Evolutionary conservation across 2,113 vertebrate genomes (phyloP).

Genomic region (Pithys albifrons): DNA sequence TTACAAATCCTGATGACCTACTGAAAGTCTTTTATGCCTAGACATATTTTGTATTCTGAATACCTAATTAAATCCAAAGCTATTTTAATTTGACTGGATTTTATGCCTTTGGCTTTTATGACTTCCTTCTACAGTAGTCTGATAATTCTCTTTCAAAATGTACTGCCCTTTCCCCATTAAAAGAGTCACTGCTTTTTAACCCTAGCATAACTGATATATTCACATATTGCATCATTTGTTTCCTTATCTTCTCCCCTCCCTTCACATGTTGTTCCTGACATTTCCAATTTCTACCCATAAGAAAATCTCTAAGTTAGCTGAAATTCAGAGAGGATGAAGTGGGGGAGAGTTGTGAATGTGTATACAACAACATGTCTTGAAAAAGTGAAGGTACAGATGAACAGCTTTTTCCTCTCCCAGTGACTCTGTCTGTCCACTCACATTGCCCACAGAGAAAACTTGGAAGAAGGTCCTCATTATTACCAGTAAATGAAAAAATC

Average conservation of each 20-base stretch:
- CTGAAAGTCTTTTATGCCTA: neutral
- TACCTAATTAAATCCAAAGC: constrained; percentile 13
- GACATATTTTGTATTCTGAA: neutral
- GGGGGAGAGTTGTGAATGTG: neutral
- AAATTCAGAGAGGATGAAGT: neutral
- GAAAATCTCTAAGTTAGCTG: neutral
- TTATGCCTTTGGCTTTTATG: neutral
- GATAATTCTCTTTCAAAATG: neutral
- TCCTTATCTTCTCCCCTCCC: neutral
- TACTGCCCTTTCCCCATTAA: neutral
- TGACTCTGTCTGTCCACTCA: neutral
- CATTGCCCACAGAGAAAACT: neutral
- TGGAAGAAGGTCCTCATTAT: neutral
- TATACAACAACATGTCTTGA: neutral
- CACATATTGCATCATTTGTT: neutral
- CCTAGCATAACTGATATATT: neutral
- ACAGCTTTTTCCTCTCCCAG: neutral
- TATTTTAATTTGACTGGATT: constrained; percentile 7
- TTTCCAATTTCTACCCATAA: neutral
- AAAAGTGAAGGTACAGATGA: neutral
- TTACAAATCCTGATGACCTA: neutral
- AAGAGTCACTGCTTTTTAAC: neutral
- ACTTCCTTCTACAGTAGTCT: neutral
- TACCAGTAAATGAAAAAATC: neutral
- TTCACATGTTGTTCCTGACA: neutral